Conservation (phyloP, 2,797 vertebrate genomes). For the Catamblyrhynchus diadema region DNA sequence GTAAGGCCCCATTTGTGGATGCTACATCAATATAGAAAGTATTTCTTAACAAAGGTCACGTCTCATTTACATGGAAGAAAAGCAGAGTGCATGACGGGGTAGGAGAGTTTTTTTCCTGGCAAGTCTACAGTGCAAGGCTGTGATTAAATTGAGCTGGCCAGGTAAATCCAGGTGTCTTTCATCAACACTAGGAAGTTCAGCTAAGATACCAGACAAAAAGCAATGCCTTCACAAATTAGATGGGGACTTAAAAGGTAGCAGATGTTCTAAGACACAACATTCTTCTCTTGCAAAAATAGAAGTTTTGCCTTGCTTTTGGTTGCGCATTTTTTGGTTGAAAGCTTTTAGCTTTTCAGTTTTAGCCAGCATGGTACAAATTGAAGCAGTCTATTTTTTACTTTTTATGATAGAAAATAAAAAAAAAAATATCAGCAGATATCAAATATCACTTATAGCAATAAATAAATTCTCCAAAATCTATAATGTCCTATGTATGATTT, state of each 20-base stretch:
- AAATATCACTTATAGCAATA: neutral
- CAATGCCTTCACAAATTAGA: neutral
- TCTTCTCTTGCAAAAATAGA: neutral
- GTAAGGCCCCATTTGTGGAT: constrained; percentile 53
- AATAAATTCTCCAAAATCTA: neutral
- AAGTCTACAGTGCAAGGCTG: neutral
- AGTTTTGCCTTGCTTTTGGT: neutral
- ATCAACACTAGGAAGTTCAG: neutral
- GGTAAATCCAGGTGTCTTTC: neutral
- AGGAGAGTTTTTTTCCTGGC: neutral
- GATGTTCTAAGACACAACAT: neutral
- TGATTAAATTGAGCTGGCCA: neutral
- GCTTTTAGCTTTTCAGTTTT: neutral
- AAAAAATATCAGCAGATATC: neutral
- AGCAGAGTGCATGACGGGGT: neutral
- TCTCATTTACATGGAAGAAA: neutral
- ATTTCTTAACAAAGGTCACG: constrained; percentile 43
- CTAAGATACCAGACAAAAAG: neutral
- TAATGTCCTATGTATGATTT: neutral
- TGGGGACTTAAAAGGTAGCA: neutral
- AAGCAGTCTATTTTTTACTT: neutral
- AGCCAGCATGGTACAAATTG: neutral
- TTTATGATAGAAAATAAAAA: neutral
- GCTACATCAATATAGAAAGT: constrained; percentile 37
- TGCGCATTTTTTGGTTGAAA: fast-evolving